These are phyloP conservation scores for Cavia aperea DNA, from an alignment of 2,113 vertebrate species.

Conservation along the genomic window DNA sequence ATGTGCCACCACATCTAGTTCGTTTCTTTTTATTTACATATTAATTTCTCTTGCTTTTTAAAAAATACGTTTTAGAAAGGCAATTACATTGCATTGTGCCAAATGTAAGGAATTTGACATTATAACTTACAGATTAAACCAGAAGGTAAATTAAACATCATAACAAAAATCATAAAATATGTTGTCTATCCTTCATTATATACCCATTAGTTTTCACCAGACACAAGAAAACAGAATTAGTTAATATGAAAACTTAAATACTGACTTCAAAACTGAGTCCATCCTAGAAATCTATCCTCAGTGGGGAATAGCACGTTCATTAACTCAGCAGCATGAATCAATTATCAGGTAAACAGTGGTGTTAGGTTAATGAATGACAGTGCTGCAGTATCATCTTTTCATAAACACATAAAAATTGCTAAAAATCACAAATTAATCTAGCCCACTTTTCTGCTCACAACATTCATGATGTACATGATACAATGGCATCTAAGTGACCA, in stretches of 20 bases:
- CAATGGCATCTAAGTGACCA: not conserved
- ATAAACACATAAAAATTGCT: conserved; percentile 23
- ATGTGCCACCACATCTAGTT: not conserved
- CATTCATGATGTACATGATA: conserved; percentile 13
- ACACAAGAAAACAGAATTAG: not conserved
- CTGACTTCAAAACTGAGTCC: not conserved
- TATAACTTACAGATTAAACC: conserved; percentile 29
- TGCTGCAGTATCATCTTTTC: not conserved
- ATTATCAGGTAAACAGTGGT: not conserved
- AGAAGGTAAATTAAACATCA: conserved; percentile 17
- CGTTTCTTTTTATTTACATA: not conserved
- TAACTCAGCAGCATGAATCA: not conserved
- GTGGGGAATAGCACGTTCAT: not conserved
- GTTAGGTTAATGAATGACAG: not conserved
- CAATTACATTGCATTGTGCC: conserved; percentile 20
- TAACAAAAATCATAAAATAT: conserved; percentile 28
- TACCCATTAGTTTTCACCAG: not conserved
- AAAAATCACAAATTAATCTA: conserved; percentile 32
- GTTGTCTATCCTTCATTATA: not conserved
- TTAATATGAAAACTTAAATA: conserved; percentile 32
- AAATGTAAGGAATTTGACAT: conserved; percentile 7
- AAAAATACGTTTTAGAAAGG: conserved; percentile 31
- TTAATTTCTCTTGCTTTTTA: not conserved
- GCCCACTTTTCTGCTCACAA: not conserved
- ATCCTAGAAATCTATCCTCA: not conserved